A percentile compares a stretch with the other conserved stretches of the same genome.
These are phyloP conservation scores for Cephus runcator DNA, from an alignment of 2,888 invertebrate genomes.

Conservation along the genomic window DNA sequence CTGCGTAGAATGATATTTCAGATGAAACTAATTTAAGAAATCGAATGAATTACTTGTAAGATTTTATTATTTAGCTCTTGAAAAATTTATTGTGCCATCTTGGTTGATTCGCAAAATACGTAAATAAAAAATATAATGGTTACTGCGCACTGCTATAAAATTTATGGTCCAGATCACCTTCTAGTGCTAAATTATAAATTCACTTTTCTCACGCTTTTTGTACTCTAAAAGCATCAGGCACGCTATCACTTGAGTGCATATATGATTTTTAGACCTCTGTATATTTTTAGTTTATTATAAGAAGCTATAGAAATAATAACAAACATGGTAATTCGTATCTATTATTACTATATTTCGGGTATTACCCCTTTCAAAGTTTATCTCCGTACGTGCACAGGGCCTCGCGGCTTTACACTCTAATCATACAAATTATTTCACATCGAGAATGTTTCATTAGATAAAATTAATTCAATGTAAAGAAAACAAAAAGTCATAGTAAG, in stretches of 20 bases:
- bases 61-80: neutral
- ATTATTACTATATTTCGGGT: conserved; percentile 11
- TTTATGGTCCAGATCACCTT: neutral
- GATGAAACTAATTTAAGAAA: neutral
- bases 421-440: conserved; percentile 5
- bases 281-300: conserved; percentile 7
- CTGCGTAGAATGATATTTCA: neutral
- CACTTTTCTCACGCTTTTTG: neutral
- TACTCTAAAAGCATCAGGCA: neutral
- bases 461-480: neutral
- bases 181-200: neutral
- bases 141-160: neutral
- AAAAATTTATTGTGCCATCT: neutral
- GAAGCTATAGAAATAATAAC: conserved; percentile 15
- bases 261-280: neutral
- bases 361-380: conserved; percentile 6
- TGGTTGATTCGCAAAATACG: neutral
- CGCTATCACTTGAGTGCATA: neutral
- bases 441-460: conserved; percentile 10
- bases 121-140: neutral
- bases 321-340: conserved; percentile 12
- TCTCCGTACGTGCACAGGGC: conserved; percentile 1
- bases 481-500: neutral
- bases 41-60: neutral
- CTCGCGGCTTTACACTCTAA: conserved; percentile 3